Evolutionary conservation across 2,888 invertebrate species (phyloP), one percentile per base, ranked within the genome.

Genomic region (Dermolepida albohirtum): DNA sequence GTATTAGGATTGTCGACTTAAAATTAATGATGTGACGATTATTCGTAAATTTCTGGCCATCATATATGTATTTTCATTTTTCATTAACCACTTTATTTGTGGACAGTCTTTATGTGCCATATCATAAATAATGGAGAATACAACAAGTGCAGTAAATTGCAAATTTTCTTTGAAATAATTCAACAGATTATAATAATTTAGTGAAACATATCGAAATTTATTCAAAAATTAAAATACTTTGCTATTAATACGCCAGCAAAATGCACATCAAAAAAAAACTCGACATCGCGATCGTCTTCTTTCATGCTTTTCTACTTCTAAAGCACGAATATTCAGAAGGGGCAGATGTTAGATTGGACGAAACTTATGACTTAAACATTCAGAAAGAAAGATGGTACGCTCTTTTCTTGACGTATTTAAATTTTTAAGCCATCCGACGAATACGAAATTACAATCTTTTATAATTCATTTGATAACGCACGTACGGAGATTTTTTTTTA

Each of bases 401-500:
- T 12, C 29, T 29, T 16, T 34, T 34, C 14, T 34, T 39, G 29
- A 16, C 17, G 39, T 16, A 62, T 62, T 49, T 49, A 62, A 62
- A 49, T 49, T n/a, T 49, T 62, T 49, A 34, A 62, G 10, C 11
- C 47, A 39, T 5, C 47, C 17, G 22, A 14, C n/a, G 59, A 47
- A 49, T 62, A 49, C 47, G 7, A 34, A 62, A 62, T 34, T 47
- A 49, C 10, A 62, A 34, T 39, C 59, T 47, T 62, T 62, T 29
- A 62, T 62, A 47, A 62, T 62, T 39, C 59, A 62, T 29, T 62
- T 62, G 59, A 39, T 47, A 62, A 47, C 34, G 34, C 39, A 62
- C 49, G 59, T 49, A 62, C 47, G 47, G 6, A 62, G 59, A 62
- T 62, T 62, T 62, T 49, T 22, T 47, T 62, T 17, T 29, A 34